phyloP scores from a whole-genome alignment of 2,113 vertebrate genomes.

The Dipodomys merriami region DNA sequence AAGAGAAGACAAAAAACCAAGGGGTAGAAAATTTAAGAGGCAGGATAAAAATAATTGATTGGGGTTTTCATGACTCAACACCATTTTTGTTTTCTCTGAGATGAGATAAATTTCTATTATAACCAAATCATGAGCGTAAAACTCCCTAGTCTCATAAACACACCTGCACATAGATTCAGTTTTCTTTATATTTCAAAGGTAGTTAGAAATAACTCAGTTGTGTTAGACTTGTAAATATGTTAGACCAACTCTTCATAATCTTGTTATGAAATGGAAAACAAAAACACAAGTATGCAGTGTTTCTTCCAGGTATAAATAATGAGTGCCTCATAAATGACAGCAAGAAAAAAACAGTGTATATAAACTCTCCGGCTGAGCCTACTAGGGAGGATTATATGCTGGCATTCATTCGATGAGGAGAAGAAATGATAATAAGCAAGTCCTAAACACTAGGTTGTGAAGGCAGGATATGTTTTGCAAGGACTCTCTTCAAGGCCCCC shows the following conservation, averaged over 20 bases:
- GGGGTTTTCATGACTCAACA: constrained; percentile 42
- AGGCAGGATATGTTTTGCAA: neutral
- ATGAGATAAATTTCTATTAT: constrained; percentile 58
- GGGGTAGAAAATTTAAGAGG: constrained; percentile 93
- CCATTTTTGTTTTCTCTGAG: constrained; percentile 47
- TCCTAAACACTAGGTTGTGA: neutral
- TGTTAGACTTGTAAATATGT: neutral
- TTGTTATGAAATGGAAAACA: constrained; percentile 53
- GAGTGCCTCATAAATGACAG: constrained; percentile 61
- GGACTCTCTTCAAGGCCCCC: constrained; percentile 42
- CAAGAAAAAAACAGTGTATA: neutral
- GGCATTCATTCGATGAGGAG: too few relatives aligned
- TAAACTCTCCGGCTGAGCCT: too few relatives aligned
- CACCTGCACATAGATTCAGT: too few relatives aligned
- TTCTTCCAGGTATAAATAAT: constrained; percentile 64
- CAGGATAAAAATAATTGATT: constrained; percentile 89
- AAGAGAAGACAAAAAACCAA: constrained; percentile 92
- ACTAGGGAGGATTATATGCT: too few relatives aligned
- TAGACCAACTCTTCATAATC: constrained; percentile 57
- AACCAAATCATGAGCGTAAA: neutral
- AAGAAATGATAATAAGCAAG: neutral
- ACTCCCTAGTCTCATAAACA: too few relatives aligned
- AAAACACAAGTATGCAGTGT: constrained; percentile 64
- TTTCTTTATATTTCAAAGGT: too few relatives aligned
- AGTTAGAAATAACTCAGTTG: too few relatives aligned